These are phyloP conservation scores for Osmerus eperlanus DNA, from an alignment of 2,113 vertebrate species.

Conservation along the genomic window DNA sequence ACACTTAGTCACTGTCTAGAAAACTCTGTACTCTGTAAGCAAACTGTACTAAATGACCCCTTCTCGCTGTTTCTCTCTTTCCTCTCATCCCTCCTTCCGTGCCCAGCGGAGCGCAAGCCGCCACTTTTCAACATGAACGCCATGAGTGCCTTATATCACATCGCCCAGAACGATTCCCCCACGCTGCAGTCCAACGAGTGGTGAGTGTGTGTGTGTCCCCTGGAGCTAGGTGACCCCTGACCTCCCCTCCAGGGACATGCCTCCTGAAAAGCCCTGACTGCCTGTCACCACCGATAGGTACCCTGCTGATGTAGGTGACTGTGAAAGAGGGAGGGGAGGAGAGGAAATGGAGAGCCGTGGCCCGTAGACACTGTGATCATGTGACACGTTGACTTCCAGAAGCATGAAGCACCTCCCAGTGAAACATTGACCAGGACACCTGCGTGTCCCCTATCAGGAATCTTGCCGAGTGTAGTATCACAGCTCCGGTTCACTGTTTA, in stretches of 20 bases:
- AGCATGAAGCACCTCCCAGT: too few relatives aligned
- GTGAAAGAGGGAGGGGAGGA: neutral
- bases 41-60: neutral
- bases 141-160: slow-evolving; percentile 99
- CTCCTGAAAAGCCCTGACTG: neutral
- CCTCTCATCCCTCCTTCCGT: neutral
- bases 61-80: neutral
- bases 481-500: too few relatives aligned
- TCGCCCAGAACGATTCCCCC: slow-evolving; percentile 98
- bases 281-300: neutral
- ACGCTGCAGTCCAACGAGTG: slow-evolving; percentile 93
- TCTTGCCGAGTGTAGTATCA: too few relatives aligned
- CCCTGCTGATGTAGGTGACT: too few relatives aligned
- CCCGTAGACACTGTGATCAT: too few relatives aligned
- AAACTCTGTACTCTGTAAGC: neutral
- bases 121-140: slow-evolving; percentile 99
- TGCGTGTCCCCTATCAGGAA: too few relatives aligned
- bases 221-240: neutral
- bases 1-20: neutral
- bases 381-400: too few relatives aligned
- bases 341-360: neutral
- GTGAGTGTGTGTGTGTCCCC: slow-evolving; percentile 73
- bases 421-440: too few relatives aligned
- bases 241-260: neutral
- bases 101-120: slow-evolving; percentile 93